Conservation (phyloP, 2,888 invertebrate species). For the Microctonus brassicae region DNA sequence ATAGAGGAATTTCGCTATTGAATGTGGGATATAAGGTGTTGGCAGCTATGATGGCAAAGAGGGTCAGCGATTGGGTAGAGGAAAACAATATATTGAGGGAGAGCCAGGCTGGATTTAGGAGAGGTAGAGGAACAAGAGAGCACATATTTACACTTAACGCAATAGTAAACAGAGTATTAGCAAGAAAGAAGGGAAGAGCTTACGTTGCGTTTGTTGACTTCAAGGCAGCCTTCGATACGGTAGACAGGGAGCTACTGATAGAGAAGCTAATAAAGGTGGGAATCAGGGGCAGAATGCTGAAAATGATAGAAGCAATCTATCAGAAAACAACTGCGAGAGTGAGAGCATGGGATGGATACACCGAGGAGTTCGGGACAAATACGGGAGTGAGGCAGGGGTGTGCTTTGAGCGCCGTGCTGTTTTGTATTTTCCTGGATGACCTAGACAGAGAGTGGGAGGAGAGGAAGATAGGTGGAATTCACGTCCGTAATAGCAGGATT, state of each 20-base stretch:
- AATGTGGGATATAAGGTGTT: conserved; percentile 26
- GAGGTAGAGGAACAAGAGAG: background rate
- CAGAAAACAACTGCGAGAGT: too few species aligned
- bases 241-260: too few species aligned
- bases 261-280: too few species aligned
- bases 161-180: background rate
- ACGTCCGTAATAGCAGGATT: conserved; percentile 20
- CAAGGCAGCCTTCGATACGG: too few species aligned
- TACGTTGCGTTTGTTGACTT: background rate
- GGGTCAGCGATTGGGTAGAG: conserved; percentile 17
- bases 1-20: conserved; percentile 21
- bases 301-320: too few species aligned
- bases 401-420: too few species aligned
- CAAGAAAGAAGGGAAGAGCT: background rate
- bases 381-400: too few species aligned
- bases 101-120: conserved; percentile 2
- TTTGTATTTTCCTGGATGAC: background rate
- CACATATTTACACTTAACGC: conserved; percentile 1
- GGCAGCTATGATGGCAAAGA: conserved; percentile 6
- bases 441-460: conserved; percentile 17
- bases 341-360: too few species aligned
- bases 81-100: background rate
- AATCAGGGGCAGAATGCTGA: too few species aligned
- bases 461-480: conserved; percentile 4
- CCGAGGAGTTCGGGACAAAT: too few species aligned